Base-by-base conservation (phyloP, 2,797 vertebrate species). In the Clarias laeviceps region DNA sequence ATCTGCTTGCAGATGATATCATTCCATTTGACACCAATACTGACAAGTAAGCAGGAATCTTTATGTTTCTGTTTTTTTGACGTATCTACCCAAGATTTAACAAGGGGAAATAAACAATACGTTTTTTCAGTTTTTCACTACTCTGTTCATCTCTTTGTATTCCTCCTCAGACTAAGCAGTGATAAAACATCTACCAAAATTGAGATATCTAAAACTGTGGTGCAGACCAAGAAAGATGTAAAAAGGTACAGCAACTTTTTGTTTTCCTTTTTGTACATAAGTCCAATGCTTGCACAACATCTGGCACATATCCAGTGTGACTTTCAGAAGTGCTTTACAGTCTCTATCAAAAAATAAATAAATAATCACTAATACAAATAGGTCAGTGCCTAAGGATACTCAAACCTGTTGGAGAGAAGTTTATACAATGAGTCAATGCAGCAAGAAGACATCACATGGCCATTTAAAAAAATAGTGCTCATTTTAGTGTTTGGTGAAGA, bases 161-260 rank as follows among this genome's bases (percentile, higher is more conserved):
- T 59, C 29, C 62, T 29, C n/a, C 73, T 81, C 73, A 90, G 90
- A 82, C 76, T 86, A 40, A 89, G 84, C 81, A 80, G 84, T 2
- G 50, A 87, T 64, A 82, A 84, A 45, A 40, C n/a, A n/a, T 68
- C 14, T 45, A 82, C 29, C 56, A 83, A 40, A 50, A 79, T 0
- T 56, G 24, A 59, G 29, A 84, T 27, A 57, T 74, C 84, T 34
- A 65, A 82, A 29, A 82, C 27, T 12, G 85, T 90, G 80, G 90
- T 93, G 90, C 89, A 92, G 89, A 81, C 87, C 83, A 80, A 86
- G 72, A 83, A 34, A 59, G 90, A 91, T 87, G 86, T 88, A 86
- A 92, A 91, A 89, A 94, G 93, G 94, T 95, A 93, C 82, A 85
- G 9, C 61, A 78, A 86, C 88, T 89, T 91, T 91, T 89, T 93